Conservation (phyloP, 2,888 invertebrate species). For the Amphipoea oculea region DNA sequence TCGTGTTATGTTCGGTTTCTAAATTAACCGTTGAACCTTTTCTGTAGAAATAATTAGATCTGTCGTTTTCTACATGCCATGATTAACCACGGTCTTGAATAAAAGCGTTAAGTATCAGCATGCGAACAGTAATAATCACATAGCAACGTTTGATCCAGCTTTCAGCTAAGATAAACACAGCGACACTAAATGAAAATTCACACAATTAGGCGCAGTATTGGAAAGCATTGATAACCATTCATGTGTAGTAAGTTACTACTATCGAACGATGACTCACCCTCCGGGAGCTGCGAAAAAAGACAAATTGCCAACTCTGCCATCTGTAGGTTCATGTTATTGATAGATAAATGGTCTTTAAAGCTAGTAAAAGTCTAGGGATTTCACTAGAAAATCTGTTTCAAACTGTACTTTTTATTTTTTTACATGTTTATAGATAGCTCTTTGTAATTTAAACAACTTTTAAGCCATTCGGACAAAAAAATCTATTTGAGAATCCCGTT, state of each 20-base stretch:
- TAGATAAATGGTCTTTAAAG: slow-evolving; percentile 38
- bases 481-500: slow-evolving; percentile 62
- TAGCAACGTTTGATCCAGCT: background rate
- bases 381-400: background rate
- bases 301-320: slow-evolving; percentile 42
- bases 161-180: slow-evolving; percentile 1
- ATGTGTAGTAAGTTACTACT: slow-evolving; percentile 32
- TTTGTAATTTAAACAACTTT: slow-evolving; percentile 45
- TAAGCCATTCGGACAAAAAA: slow-evolving; percentile 56
- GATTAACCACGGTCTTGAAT: background rate
- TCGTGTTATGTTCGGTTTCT: slow-evolving; percentile 37
- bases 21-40: slow-evolving; percentile 42
- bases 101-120: background rate
- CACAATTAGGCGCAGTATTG: slow-evolving; percentile 22
- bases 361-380: slow-evolving; percentile 20
- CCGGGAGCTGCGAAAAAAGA: slow-evolving; percentile 46
- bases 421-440: slow-evolving; percentile 18
- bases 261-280: slow-evolving; percentile 43
- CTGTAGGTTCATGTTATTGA: slow-evolving; percentile 33
- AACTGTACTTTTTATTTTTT: background rate
- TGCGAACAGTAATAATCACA: background rate
- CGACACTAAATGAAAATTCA: background rate
- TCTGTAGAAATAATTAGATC: slow-evolving; percentile 30
- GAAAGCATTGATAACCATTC: slow-evolving; percentile 29
- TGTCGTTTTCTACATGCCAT: slow-evolving; percentile 6